phyloP scores from a whole-genome alignment of 53 echinoderm and acorn worm genomes.

The Echinarachnius parma region DNA sequence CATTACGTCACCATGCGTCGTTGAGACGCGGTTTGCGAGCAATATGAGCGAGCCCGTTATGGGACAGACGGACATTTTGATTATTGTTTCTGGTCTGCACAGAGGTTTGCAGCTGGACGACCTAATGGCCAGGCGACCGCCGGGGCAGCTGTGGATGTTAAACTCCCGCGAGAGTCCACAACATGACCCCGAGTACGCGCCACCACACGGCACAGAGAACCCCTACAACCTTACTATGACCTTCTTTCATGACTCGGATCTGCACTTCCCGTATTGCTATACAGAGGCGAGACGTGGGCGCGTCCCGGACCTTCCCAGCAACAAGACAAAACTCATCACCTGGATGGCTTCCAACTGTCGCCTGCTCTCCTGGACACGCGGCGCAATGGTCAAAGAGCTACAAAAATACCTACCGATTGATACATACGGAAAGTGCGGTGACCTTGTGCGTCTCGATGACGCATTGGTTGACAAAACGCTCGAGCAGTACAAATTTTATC shows the following conservation, averaged over 20 bases:
- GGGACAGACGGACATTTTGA: conserved; percentile 2
- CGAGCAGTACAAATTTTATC: conserved; percentile 63
- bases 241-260: conserved; percentile 38
- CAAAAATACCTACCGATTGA: conserved; percentile 53
- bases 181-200: conserved; percentile 29
- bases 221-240: conserved; percentile 47
- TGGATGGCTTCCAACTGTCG: conserved; percentile 79
- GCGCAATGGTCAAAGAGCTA: conserved; percentile 48
- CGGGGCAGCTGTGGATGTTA: conserved; percentile 27
- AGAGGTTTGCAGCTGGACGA: conserved; percentile 5
- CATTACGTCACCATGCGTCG: conserved; percentile 10
- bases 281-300: conserved; percentile 8
- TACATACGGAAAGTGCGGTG: conserved; percentile 64
- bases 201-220: conserved; percentile 7
- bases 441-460: conserved; percentile 45
- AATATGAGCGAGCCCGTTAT: not conserved
- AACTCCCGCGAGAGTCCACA: conserved; percentile 33
- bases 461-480: conserved; percentile 9
- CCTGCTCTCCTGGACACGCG: conserved; percentile 58
- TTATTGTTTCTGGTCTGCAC: conserved; percentile 18
- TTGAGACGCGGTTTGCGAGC: conserved; percentile 4
- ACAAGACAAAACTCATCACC: conserved; percentile 48
- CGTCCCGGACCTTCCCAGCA: not conserved
- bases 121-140: conserved; percentile 14
- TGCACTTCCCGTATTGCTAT: conserved; percentile 58